Conservation (phyloP, 2,113 vertebrate species). For the Toxostoma redivivum region DNA sequence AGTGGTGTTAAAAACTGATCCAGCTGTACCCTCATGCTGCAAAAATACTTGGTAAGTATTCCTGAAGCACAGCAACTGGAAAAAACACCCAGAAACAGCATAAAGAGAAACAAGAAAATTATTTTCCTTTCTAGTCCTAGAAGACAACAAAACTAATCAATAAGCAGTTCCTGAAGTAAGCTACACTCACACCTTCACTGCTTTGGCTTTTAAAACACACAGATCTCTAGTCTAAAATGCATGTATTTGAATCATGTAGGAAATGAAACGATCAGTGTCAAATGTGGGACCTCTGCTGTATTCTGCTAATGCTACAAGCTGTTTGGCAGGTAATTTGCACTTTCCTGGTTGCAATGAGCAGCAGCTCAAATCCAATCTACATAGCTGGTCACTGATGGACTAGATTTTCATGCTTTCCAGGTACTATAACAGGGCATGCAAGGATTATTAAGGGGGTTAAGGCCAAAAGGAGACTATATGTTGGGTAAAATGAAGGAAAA, state of each 20-base stretch:
- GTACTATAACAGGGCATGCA: neutral
- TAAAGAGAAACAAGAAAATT: neutral
- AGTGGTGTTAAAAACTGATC: neutral
- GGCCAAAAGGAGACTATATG: neutral
- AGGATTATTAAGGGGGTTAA: constrained; percentile 30
- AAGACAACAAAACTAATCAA: neutral
- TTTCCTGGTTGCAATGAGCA: neutral
- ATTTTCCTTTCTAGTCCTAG: neutral
- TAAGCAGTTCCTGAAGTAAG: neutral
- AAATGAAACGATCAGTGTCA: neutral
- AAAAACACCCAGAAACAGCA: neutral
- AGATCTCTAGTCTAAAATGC: neutral
- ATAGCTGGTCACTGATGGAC: neutral
- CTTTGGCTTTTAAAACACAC: neutral
- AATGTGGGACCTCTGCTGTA: neutral
- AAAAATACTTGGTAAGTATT: neutral
- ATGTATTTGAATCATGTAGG: neutral
- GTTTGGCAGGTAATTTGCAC: neutral
- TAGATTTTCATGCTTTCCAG: neutral
- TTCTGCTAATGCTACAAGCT: neutral
- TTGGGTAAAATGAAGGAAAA: neutral
- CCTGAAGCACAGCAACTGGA: neutral
- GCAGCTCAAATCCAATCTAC: neutral
- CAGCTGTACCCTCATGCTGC: neutral
- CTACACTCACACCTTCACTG: neutral